Conservation (phyloP, 2,888 invertebrate species). For the Sipha maydis region DNA sequence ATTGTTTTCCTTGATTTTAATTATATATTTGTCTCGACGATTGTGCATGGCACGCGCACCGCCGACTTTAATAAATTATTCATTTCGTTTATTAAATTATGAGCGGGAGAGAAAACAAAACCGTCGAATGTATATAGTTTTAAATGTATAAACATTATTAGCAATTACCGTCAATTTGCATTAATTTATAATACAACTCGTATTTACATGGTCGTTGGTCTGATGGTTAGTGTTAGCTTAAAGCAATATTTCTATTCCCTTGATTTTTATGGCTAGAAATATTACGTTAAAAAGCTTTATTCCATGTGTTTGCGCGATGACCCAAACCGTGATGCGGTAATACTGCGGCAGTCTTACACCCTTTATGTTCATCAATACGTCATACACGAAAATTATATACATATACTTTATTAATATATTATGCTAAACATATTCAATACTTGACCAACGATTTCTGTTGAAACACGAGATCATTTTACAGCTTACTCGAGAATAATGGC, state of each 20-base stretch:
- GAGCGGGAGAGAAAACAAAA: background rate
- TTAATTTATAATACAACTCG: constrained; percentile 28
- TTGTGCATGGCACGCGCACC: background rate
- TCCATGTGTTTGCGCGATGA: background rate
- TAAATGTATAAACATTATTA: background rate
- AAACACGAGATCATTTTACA: background rate
- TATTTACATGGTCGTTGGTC: constrained; percentile 37
- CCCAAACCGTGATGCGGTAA: background rate
- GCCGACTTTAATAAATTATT: background rate
- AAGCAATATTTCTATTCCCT: constrained; percentile 14
- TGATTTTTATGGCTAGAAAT: constrained; percentile 1
- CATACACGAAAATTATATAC: background rate
- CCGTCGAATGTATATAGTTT: too few relatives aligned
- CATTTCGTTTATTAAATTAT: background rate
- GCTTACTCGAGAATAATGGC: background rate
- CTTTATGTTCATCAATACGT: background rate
- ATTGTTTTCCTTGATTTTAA: background rate
- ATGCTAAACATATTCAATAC: background rate
- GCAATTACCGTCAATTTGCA: constrained; percentile 21
- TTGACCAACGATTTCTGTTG: background rate
- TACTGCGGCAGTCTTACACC: background rate
- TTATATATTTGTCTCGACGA: background rate
- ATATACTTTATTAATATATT: background rate
- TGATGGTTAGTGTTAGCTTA: background rate
- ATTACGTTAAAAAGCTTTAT: background rate